Conservation (phyloP, 2,888 invertebrate species). For the Plebejus argus region DNA sequence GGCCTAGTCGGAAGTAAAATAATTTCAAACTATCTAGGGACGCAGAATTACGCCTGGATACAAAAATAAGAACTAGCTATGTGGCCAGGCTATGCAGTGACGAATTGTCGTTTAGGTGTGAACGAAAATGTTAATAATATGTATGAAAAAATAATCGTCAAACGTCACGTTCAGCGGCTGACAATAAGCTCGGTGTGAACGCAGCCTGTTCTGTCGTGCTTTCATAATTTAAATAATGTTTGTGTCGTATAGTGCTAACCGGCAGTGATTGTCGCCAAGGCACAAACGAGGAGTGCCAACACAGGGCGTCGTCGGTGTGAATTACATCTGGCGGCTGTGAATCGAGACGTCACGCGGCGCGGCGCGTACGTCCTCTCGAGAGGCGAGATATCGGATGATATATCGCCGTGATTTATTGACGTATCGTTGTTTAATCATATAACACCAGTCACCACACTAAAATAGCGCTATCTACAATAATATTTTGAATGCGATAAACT, state of each 20-base stretch:
- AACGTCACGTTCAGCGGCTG: no score
- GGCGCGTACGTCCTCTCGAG: slow-evolving; percentile 54
- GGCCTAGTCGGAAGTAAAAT: no score
- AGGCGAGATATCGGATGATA: slow-evolving; percentile 68
- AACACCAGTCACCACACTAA: neutral
- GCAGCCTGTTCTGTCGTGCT: slow-evolving; percentile 25
- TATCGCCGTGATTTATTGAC: slow-evolving; percentile 51
- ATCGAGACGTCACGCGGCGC: slow-evolving; percentile 61
- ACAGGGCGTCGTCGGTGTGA: slow-evolving; percentile 58
- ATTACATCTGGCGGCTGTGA: slow-evolving; percentile 66
- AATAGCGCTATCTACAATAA: neutral
- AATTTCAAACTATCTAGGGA: no score
- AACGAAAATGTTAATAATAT: no score
- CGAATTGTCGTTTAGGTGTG: no score
- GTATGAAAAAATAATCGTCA: no score
- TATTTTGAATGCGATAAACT: neutral
- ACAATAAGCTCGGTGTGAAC: no score
- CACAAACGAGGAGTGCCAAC: slow-evolving; percentile 53
- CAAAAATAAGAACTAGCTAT: no score
- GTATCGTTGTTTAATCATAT: slow-evolving; percentile 35
- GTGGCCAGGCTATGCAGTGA: no score
- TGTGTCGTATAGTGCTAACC: slow-evolving; percentile 61
- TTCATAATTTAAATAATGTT: slow-evolving; percentile 50
- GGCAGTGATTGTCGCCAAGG: slow-evolving; percentile 46
- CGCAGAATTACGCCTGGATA: no score